Conservation (phyloP, 2,113 vertebrate genomes). For the Urocolius indicus region DNA sequence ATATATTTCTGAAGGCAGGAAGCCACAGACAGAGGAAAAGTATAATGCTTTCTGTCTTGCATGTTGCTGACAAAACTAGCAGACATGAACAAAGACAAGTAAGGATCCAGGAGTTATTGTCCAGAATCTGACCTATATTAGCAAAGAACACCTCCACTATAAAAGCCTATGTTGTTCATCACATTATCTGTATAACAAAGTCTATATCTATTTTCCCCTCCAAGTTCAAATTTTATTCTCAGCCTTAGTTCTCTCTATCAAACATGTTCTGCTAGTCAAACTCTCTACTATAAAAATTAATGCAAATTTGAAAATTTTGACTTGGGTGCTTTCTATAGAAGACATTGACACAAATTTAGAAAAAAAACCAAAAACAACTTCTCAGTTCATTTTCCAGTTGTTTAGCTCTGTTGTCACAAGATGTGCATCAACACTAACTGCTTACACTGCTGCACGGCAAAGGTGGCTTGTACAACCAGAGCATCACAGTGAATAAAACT, state of each 20-base stretch:
- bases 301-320: neutral
- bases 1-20: neutral
- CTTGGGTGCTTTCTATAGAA: neutral
- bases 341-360: neutral
- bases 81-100: neutral
- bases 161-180: neutral
- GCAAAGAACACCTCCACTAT: neutral
- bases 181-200: neutral
- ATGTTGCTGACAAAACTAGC: neutral
- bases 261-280: neutral
- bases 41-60: neutral
- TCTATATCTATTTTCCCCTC: neutral
- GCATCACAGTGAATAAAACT: neutral
- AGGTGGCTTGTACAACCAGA: neutral
- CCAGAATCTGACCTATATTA: neutral
- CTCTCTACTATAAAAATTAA: neutral
- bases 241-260: neutral
- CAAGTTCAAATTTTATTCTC: neutral
- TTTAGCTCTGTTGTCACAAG: neutral
- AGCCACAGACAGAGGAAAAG: neutral
- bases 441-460: neutral
- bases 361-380: rapidly evolving
- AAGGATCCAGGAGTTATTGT: neutral
- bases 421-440: neutral
- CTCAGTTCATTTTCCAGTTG: neutral